Percentiles rank a stretch among this genome's conserved stretches.
phyloP scores from a whole-genome alignment of 2,888 invertebrate genomes.

The Muschampia plurimacula region DNA sequence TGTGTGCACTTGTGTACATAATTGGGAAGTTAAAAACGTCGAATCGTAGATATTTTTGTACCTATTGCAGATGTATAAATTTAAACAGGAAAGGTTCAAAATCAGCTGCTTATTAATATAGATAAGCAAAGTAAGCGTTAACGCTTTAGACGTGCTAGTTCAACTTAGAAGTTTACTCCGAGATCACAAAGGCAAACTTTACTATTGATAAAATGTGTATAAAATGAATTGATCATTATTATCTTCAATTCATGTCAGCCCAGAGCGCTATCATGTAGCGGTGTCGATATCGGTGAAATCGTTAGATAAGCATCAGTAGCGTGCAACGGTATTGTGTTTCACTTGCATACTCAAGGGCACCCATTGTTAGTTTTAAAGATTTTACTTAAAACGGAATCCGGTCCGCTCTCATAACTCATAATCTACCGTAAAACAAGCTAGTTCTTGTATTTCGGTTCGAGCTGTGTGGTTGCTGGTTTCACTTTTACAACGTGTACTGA shows the following conservation, averaged over 20 bases:
- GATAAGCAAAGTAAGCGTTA: no score
- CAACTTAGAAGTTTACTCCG: not conserved
- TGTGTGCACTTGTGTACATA: no score
- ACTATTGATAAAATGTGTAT: not conserved
- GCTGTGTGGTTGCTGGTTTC: no score
- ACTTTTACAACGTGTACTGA: not conserved
- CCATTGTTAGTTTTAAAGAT: conserved; percentile 8
- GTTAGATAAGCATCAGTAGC: conserved; percentile 6
- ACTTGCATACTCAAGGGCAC: not conserved
- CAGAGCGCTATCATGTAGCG: not conserved
- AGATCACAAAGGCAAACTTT: not conserved
- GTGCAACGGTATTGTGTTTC: conserved; percentile 11
- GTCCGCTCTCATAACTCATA: not conserved
- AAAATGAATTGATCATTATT: not conserved
- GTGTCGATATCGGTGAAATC: conserved; percentile 14
- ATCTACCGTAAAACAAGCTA: not conserved
- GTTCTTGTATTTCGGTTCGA: not conserved
- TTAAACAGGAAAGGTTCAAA: not conserved
- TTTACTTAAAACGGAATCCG: not conserved
- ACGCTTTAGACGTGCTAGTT: no score
- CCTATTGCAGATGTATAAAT: no score
- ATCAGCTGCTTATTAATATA: no score
- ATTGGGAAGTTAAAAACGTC: no score
- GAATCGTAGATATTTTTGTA: no score
- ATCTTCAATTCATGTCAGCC: not conserved